phyloP scores from a whole-genome alignment of 2,113 vertebrate species.

The Lonchura striata region DNA sequence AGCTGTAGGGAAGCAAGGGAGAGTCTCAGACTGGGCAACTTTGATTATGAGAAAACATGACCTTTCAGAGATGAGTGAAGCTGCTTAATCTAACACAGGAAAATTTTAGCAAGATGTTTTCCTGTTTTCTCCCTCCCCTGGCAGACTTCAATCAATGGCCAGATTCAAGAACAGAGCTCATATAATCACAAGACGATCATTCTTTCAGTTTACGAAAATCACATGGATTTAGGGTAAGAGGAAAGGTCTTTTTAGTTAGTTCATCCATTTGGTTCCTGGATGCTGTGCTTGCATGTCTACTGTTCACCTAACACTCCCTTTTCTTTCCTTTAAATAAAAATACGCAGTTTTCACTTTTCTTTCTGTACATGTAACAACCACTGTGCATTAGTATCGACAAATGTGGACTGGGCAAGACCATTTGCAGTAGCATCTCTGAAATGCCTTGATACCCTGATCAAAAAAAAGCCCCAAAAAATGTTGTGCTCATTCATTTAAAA shows the following conservation, averaged over 20 bases:
- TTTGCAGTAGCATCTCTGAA: neutral
- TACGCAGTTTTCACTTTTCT: neutral
- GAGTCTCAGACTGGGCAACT: neutral
- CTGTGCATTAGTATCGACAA: neutral
- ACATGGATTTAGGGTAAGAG: neutral
- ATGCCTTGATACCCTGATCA: neutral
- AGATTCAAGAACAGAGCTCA: constrained; percentile 21
- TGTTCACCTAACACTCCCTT: neutral
- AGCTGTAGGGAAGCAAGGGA: neutral
- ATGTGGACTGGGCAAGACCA: neutral
- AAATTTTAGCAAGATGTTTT: constrained; percentile 52
- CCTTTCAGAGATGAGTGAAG: neutral
- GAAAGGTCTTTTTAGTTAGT: constrained; percentile 20
- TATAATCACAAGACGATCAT: constrained; percentile 16
- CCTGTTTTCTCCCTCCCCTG: constrained; percentile 16
- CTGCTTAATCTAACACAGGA: constrained; percentile 37
- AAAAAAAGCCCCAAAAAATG: neutral
- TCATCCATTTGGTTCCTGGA: neutral
- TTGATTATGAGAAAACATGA: neutral
- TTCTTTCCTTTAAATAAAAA: neutral
- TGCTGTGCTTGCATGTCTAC: neutral
- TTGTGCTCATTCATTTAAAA: neutral
- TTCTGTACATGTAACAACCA: neutral
- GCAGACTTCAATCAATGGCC: constrained; percentile 45
- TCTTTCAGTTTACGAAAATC: constrained; percentile 5